These are phyloP conservation scores for Iguana delicatissima DNA, from an alignment of 2,797 vertebrate species.

Conservation along the genomic window DNA sequence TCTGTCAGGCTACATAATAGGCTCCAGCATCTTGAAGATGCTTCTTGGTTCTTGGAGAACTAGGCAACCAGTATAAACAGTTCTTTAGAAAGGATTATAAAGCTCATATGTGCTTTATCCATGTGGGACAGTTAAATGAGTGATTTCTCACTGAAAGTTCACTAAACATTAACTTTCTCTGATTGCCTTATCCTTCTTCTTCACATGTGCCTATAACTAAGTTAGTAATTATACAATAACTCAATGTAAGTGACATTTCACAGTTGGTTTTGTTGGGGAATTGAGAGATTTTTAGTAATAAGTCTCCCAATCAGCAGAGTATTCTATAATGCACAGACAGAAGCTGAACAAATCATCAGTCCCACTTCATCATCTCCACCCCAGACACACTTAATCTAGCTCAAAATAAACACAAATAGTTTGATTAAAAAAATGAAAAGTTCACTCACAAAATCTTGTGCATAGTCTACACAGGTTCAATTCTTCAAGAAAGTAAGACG, in stretches of 20 bases:
- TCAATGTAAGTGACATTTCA: conserved; percentile 38
- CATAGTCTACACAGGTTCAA: no score
- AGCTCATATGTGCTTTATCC: conserved; percentile 26
- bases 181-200: conserved; percentile 39
- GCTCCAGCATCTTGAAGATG: not conserved
- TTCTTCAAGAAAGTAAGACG: no score
- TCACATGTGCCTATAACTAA: not conserved
- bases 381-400: no score
- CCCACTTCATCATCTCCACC: no score
- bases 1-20: conserved; percentile 29
- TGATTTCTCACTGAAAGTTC: not conserved
- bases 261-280: not conserved
- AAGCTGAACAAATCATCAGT: no score
- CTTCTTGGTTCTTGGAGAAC: conserved; percentile 46
- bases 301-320: no score
- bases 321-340: no score
- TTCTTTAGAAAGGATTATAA: conserved; percentile 35
- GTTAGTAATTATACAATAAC: conserved; percentile 53
- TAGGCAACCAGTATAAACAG: conserved; percentile 54
- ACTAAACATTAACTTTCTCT: conserved; percentile 41
- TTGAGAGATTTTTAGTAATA: no score
- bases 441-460: no score
- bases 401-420: no score
- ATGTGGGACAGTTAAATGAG: not conserved
- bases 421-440: no score